These are phyloP conservation scores for Bellardia bayeri DNA, from an alignment of 2,888 invertebrate species.

Conservation along the genomic window DNA sequence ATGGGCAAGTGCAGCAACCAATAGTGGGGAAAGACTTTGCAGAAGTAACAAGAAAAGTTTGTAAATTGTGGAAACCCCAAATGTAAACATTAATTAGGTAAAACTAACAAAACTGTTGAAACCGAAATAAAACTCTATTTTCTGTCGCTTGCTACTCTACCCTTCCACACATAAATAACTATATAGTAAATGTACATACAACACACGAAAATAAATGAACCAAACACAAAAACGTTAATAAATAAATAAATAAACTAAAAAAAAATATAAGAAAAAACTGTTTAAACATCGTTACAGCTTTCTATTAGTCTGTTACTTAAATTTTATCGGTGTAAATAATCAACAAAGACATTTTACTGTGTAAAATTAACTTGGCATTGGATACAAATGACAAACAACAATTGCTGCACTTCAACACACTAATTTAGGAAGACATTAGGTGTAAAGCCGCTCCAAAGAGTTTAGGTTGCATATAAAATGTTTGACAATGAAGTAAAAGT, in stretches of 20 bases:
- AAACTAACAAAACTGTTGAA: constrained; percentile 49
- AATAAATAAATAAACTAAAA: constrained; percentile 18
- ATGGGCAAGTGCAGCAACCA: background rate
- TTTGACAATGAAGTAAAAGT: too few relatives aligned
- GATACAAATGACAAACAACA: constrained; percentile 1
- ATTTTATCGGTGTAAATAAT: background rate
- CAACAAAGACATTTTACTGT: background rate
- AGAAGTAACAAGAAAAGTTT: constrained; percentile 26
- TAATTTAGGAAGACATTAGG: background rate
- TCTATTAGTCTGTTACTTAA: constrained; percentile 5
- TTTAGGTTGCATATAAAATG: background rate
- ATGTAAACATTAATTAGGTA: constrained; percentile 47
- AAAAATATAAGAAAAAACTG: background rate
- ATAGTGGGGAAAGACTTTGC: background rate
- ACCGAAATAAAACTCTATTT: constrained; percentile 6
- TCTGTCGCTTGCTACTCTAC: background rate
- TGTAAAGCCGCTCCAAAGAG: background rate
- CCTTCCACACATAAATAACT: background rate
- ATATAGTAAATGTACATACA: background rate
- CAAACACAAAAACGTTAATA: constrained; percentile 7
- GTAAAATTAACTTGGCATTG: constrained; percentile 29
- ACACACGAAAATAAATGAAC: constrained; percentile 8
- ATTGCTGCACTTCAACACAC: background rate
- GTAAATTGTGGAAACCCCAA: constrained; percentile 28
- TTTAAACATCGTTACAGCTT: constrained; percentile 26